A percentile compares a stretch with the other conserved stretches of the same genome.
These are phyloP conservation scores for Geopemphigus sp. DNA, from an alignment of 1,140 invertebrate species.

Conservation along the genomic window DNA sequence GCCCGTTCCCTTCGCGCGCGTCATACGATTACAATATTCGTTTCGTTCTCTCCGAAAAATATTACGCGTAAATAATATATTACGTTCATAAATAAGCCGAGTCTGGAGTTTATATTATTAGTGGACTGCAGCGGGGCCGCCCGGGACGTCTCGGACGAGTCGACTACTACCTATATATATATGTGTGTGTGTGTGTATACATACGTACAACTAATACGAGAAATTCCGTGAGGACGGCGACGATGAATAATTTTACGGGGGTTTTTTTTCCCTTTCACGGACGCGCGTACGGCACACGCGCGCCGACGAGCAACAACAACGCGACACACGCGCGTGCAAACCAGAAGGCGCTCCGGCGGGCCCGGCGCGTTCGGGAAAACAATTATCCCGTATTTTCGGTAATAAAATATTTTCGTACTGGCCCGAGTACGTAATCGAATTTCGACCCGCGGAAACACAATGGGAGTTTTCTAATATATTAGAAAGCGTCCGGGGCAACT, in stretches of 20 bases:
- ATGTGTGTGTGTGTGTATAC: too few species aligned
- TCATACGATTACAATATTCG: background rate
- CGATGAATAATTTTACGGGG: background rate
- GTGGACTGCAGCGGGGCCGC: background rate
- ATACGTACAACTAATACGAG: background rate
- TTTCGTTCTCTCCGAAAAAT: background rate
- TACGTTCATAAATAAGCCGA: constrained; percentile 9
- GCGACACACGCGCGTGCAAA: too few species aligned
- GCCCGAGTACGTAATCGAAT: background rate
- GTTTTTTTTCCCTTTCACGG: too few species aligned
- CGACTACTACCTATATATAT: background rate
- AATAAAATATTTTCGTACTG: background rate
- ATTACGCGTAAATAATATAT: background rate
- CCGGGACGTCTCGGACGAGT: background rate
- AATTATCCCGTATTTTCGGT: background rate
- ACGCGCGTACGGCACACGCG: too few species aligned
- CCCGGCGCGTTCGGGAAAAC: too few species aligned
- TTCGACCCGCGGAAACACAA: background rate
- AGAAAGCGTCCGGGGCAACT: background rate
- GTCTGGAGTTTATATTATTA: constrained; percentile 5
- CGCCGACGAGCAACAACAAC: too few species aligned
- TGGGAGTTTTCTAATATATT: background rate
- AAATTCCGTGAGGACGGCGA: background rate
- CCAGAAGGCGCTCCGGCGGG: too few species aligned
- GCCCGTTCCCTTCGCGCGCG: too few species aligned